phyloP scores from a whole-genome alignment of 2,888 invertebrate species.

The Dryocosmus kuriphilus region DNA sequence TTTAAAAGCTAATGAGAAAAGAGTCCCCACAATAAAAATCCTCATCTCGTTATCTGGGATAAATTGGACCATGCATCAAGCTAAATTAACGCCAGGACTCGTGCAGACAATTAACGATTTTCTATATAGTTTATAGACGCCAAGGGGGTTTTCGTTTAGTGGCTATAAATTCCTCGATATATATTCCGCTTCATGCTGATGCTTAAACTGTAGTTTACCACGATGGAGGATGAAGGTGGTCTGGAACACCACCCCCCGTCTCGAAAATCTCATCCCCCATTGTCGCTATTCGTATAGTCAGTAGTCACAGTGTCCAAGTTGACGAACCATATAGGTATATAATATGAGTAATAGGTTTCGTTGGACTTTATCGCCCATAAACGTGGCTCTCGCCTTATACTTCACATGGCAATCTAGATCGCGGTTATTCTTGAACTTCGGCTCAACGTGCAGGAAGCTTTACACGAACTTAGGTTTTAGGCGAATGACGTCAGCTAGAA shows the following conservation, averaged over 20 bases:
- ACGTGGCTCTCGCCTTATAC: slow-evolving; percentile 51
- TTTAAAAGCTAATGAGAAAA: neutral
- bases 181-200: slow-evolving; percentile 54
- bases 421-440: slow-evolving; percentile 33
- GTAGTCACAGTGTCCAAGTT: slow-evolving; percentile 1
- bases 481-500: slow-evolving; percentile 29
- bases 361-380: slow-evolving; percentile 56
- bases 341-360: slow-evolving; percentile 55
- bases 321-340: slow-evolving; percentile 39
- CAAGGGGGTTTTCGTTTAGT: slow-evolving; percentile 67
- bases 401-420: slow-evolving; percentile 47
- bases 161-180: slow-evolving; percentile 67
- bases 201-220: slow-evolving; percentile 51
- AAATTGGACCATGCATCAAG: slow-evolving; percentile 70
- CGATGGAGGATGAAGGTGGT: slow-evolving; percentile 16
- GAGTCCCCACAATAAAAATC: slow-evolving; percentile 49
- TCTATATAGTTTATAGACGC: slow-evolving; percentile 71
- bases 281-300: neutral
- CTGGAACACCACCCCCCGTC: neutral
- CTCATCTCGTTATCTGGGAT: slow-evolving; percentile 52
- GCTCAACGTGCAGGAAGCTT: slow-evolving; percentile 19
- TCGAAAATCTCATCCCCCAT: neutral
- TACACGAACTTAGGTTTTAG: slow-evolving; percentile 16
- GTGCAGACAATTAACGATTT: slow-evolving; percentile 74
- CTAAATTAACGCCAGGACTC: slow-evolving; percentile 68